A percentile compares a stretch with the other conserved stretches of the same genome.
Conservation (phyloP, 2,797 vertebrate genomes). For the Delichon dasypus region DNA sequence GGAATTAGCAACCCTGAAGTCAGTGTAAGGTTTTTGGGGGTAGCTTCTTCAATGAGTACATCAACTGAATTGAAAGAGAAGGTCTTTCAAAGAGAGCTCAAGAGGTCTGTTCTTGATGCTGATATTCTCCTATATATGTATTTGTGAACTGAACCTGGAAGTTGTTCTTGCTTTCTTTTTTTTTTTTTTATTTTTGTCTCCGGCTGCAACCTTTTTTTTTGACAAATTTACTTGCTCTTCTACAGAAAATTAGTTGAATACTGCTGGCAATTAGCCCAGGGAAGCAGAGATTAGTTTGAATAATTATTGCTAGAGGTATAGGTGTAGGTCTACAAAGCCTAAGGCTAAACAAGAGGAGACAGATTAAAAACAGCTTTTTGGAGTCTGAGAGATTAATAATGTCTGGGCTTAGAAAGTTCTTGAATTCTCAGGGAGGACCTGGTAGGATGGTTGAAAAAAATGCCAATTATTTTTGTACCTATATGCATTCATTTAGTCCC, state of each 20-base stretch:
- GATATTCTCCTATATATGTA: background rate
- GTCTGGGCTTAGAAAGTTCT: background rate
- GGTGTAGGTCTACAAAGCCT: background rate
- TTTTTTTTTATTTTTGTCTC: background rate
- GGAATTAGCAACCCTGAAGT: background rate
- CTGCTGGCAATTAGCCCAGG: slow-evolving; percentile 35
- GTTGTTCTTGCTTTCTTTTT: background rate
- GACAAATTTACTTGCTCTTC: background rate
- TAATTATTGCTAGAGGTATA: slow-evolving; percentile 31
- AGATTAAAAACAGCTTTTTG: slow-evolving; percentile 37
- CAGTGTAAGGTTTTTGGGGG: background rate
- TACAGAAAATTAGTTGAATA: background rate
- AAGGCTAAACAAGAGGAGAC: background rate
- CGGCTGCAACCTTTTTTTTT: background rate
- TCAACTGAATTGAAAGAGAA: background rate
- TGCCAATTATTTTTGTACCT: background rate
- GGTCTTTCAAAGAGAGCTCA: background rate
- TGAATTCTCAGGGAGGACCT: background rate
- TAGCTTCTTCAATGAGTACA: background rate
- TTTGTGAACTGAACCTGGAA: background rate
- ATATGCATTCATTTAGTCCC: background rate
- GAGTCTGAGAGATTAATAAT: background rate
- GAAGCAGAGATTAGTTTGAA: slow-evolving; percentile 13
- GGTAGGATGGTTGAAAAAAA: background rate
- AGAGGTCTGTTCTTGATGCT: background rate